phyloP scores from a whole-genome alignment of 2,888 invertebrate species.

The Timema cristinae region DNA sequence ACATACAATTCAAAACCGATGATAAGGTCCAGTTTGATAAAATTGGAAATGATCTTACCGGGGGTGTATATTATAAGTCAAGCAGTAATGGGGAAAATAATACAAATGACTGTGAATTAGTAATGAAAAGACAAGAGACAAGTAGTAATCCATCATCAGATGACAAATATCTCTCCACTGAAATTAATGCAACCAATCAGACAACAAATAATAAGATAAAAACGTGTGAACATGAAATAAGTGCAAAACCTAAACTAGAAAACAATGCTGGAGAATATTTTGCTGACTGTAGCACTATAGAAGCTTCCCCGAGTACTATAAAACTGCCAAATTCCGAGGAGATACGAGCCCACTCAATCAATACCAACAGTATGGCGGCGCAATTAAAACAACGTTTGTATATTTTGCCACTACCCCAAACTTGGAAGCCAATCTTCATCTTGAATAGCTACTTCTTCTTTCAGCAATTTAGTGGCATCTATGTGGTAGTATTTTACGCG shows the following conservation, averaged over 20 bases:
- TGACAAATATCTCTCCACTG: too few relatives aligned
- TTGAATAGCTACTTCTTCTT: constrained; percentile 52
- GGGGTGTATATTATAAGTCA: neutral
- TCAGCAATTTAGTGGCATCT: constrained; percentile 54
- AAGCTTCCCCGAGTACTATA: neutral
- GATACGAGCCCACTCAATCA: too few relatives aligned
- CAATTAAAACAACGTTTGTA: constrained; percentile 43
- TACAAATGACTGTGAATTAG: too few relatives aligned
- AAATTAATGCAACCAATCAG: too few relatives aligned
- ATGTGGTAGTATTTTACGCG: constrained; percentile 55
- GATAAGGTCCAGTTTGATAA: neutral
- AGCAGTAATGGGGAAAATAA: neutral
- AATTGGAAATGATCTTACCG: neutral
- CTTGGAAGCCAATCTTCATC: constrained; percentile 48
- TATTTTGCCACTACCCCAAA: constrained; percentile 47
- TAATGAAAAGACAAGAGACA: too few relatives aligned
- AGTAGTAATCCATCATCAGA: neutral
- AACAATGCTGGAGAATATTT: neutral
- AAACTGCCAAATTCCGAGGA: too few relatives aligned
- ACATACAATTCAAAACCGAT: too few relatives aligned
- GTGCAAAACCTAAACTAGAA: too few relatives aligned
- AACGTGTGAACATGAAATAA: too few relatives aligned
- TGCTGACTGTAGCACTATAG: neutral
- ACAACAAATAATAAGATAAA: too few relatives aligned
- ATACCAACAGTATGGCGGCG: too few relatives aligned